phyloP scores from a whole-genome alignment of 2,113 vertebrate genomes.

The Mola mola region DNA sequence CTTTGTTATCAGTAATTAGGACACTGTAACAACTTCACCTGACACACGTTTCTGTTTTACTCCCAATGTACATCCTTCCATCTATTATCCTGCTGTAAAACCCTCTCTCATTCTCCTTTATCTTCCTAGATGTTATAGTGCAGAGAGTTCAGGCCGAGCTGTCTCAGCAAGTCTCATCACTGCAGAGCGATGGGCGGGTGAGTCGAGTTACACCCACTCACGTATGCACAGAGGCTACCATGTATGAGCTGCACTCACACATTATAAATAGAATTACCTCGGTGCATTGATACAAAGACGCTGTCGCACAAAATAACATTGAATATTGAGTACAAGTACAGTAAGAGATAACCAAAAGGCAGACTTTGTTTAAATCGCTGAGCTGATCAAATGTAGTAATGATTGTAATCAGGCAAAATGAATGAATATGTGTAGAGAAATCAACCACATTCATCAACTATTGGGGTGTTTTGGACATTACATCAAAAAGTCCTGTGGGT shows the following conservation, averaged over 20 bases:
- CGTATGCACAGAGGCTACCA: slow-evolving; percentile 13
- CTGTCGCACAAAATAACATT: background rate
- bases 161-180: slow-evolving; percentile 91
- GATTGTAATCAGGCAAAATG: no score
- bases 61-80: background rate
- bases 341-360: background rate
- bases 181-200: slow-evolving; percentile 92
- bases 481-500: background rate
- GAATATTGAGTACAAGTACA: background rate
- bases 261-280: slow-evolving; percentile 41
- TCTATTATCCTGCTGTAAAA: background rate
- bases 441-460: background rate
- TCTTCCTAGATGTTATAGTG: slow-evolving; percentile 84
- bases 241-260: slow-evolving; percentile 3
- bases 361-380: no score
- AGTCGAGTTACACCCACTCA: slow-evolving; percentile 52
- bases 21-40: background rate
- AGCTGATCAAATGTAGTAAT: no score
- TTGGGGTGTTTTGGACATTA: background rate
- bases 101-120: background rate
- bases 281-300: background rate
- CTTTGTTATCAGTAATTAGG: slow-evolving; percentile 10
- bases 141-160: slow-evolving; percentile 92
- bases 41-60: background rate
- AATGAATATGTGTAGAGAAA: no score